Percentiles rank a stretch among this genome's conserved stretches.
phyloP scores from a whole-genome alignment of 2,888 invertebrate species.

The Polydrusus tereticollis region DNA sequence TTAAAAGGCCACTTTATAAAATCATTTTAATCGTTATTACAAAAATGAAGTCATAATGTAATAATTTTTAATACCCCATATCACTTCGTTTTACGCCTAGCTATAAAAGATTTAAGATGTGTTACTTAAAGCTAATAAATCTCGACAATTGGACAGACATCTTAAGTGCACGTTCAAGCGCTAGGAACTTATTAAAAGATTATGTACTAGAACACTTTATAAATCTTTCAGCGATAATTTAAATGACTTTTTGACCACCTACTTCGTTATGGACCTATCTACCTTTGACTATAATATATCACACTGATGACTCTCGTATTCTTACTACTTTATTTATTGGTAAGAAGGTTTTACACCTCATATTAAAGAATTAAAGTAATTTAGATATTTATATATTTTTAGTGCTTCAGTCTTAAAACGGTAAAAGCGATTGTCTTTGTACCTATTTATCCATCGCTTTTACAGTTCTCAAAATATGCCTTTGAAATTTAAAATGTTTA shows the following conservation, averaged over 20 bases:
- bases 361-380: background rate
- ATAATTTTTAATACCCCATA: conserved; percentile 13
- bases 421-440: too few species aligned
- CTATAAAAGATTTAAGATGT: conserved; percentile 26
- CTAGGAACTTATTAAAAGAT: conserved; percentile 43
- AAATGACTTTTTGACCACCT: conserved; percentile 45
- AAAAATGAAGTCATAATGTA: background rate
- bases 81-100: conserved; percentile 7
- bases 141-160: conserved; percentile 30
- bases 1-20: too few species aligned
- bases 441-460: too few species aligned
- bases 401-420: too few species aligned
- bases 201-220: conserved; percentile 42
- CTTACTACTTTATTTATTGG: background rate
- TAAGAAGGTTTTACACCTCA: background rate
- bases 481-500: background rate
- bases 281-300: conserved; percentile 19
- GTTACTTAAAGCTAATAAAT: conserved; percentile 37
- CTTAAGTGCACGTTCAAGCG: conserved; percentile 37
- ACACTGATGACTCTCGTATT: background rate
- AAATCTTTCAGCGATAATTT: conserved; percentile 43
- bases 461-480: too few species aligned
- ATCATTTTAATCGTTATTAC: conserved; percentile 7
- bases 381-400: too few species aligned
- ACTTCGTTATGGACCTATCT: conserved; percentile 32